Percentiles rank a stretch among this genome's conserved stretches.
These are phyloP conservation scores for Sinohyriopsis cumingii DNA, from an alignment of 2,888 invertebrate species.

Conservation along the genomic window DNA sequence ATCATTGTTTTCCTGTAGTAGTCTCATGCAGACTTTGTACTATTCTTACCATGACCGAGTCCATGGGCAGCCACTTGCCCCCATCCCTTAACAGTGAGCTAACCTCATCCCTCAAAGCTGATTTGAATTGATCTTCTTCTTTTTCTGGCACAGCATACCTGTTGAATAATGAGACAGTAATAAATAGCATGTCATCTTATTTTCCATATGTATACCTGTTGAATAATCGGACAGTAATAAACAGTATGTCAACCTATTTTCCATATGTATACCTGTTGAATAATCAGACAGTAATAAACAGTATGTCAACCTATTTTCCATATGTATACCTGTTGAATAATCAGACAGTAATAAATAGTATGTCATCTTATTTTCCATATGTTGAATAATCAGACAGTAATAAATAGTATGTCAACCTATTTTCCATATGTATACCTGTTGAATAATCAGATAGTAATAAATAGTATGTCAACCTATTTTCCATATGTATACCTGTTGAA, in stretches of 20 bases:
- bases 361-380: slow-evolving; percentile 84
- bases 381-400: slow-evolving; percentile 60
- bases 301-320: slow-evolving; percentile 81
- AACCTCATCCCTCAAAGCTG: slow-evolving; percentile 83
- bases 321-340: slow-evolving; percentile 80
- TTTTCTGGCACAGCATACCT: slow-evolving; percentile 87
- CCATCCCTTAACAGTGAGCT: slow-evolving; percentile 89
- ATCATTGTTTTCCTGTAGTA: too few species aligned
- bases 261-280: slow-evolving; percentile 83
- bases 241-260: slow-evolving; percentile 78
- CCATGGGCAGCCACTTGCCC: slow-evolving; percentile 88
- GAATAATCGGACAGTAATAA: slow-evolving; percentile 2
- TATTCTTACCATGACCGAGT: slow-evolving; percentile 85
- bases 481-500: slow-evolving; percentile 83
- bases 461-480: slow-evolving; percentile 78
- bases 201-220: slow-evolving; percentile 85
- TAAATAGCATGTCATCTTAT: slow-evolving; percentile 76
- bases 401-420: slow-evolving; percentile 76
- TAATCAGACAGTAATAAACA: slow-evolving; percentile 1
- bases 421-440: slow-evolving; percentile 85
- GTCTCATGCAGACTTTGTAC: background rate
- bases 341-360: background rate
- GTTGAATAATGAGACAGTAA: slow-evolving; percentile 6
- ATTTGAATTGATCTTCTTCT: slow-evolving; percentile 82
- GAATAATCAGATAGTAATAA: slow-evolving; percentile 5